These are phyloP conservation scores for Hipparchia sbordonii DNA, from an alignment of 2,888 invertebrate genomes.

Conservation along the genomic window DNA sequence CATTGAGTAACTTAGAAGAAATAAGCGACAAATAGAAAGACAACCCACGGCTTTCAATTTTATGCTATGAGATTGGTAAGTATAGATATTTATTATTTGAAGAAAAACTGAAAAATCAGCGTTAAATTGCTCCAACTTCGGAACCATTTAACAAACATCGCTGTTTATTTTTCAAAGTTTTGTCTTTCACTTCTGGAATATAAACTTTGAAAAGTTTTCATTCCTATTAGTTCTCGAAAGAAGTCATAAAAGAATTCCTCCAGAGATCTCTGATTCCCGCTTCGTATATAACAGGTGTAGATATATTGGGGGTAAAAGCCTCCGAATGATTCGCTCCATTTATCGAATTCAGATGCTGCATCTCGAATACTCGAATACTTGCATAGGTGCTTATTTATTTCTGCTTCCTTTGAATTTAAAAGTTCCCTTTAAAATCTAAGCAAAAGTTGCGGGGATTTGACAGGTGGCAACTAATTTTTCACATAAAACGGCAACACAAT, in stretches of 20 bases:
- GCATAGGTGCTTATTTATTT: background rate
- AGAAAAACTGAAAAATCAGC: background rate
- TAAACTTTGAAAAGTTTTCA: slow-evolving; percentile 10
- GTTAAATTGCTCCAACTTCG: background rate
- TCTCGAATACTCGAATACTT: background rate
- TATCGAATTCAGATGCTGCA: background rate
- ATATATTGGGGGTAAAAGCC: slow-evolving; percentile 7
- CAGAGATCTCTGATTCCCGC: slow-evolving; percentile 4
- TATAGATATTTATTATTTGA: background rate
- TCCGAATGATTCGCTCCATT: background rate
- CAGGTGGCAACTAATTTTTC: too few relatives aligned
- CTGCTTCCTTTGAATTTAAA: background rate
- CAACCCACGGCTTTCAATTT: too few relatives aligned
- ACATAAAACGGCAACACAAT: too few relatives aligned
- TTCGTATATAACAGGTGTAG: background rate
- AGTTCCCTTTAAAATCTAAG: too few relatives aligned
- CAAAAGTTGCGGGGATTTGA: too few relatives aligned
- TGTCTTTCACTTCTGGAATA: background rate
- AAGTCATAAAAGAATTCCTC: slow-evolving; percentile 10
- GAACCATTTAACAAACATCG: background rate
- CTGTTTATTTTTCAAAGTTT: slow-evolving; percentile 1
- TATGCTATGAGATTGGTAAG: too few relatives aligned
- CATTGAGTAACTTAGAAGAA: too few relatives aligned
- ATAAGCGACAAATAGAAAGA: too few relatives aligned
- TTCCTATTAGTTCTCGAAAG: slow-evolving; percentile 4